Base-by-base conservation (phyloP, 1,140 invertebrate genomes). In the Temnothorax curvispinosus region DNA sequence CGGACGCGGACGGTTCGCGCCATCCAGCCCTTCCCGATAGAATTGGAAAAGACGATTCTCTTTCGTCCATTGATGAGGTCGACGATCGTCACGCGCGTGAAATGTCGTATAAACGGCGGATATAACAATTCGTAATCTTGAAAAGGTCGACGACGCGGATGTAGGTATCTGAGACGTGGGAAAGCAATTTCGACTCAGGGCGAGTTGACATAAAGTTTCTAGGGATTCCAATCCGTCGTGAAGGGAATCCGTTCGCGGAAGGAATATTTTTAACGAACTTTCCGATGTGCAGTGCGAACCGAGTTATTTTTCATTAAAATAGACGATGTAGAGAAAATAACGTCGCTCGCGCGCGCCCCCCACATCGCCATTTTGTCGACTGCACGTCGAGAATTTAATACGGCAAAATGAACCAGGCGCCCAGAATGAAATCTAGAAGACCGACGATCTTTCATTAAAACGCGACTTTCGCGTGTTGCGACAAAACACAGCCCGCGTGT, bases 371-470 rank as follows among this genome's bases (percentile, higher is more conserved):
- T 84, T 84, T 84, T 81, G 78, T 72, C 75, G 58, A 77, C 75
- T 77, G 75, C 58, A 27, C 77, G 62, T 69, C 69, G 69, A 27
- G 69, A 60, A 74, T 84, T 74, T 84, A 84, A 84, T 84, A 60
- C 56, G 52, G 69, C 56, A 47, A 75, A 60, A 75, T 75, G 69
- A 84, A 75, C 15, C 44, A 13, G 41, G 18, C 67, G 52, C 6
- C 15, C 8, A 6, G 62, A 54, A 21, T 56, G 32, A 62, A 67
- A 69, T 56, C 76, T 41, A 69, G 69, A 88, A 71, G 86, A 88
- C 75, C 80, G 72, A 74, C 87, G 88, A 80, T 86, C 74, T 71
- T 89, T 74, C 87, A 72, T 64, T 81, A 65, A 38, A 86, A 87
- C 62, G 41, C 65, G 67, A 81, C 76, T 82, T 85, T 72, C 65